A percentile compares a stretch with the other conserved stretches of the same genome.
These are phyloP conservation scores for Athetis lepigone DNA, from an alignment of 2,888 invertebrate genomes.

Conservation along the genomic window DNA sequence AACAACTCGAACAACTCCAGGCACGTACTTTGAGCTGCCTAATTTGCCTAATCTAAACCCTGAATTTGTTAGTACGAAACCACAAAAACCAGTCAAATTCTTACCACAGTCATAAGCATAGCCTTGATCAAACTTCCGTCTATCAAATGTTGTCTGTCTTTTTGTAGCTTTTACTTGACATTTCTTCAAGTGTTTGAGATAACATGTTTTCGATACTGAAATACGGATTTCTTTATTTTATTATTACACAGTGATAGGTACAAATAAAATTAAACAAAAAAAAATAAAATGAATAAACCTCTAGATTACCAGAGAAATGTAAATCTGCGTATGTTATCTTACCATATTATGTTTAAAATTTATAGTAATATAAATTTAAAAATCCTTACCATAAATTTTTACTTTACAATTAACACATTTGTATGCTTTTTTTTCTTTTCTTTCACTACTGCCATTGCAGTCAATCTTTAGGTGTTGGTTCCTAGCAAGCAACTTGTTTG, in stretches of 20 bases:
- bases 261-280: too few species aligned
- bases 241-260: too few species aligned
- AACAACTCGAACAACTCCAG: too few species aligned
- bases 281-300: too few species aligned
- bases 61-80: background rate
- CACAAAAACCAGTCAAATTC: slow-evolving; percentile 1
- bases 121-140: background rate
- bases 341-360: background rate
- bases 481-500: too few species aligned
- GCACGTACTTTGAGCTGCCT: too few species aligned
- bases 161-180: slow-evolving; percentile 20
- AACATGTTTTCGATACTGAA: slow-evolving; percentile 30
- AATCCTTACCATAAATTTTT: slow-evolving; percentile 37
- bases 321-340: background rate
- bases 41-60: too few species aligned
- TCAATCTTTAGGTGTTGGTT: too few species aligned
- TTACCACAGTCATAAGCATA: slow-evolving; percentile 37
- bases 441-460: background rate
- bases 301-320: too few species aligned
- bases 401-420: slow-evolving; percentile 29
- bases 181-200: slow-evolving; percentile 30
- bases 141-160: background rate
- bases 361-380: background rate
- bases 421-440: background rate
- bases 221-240: slow-evolving; percentile 9